phyloP scores from a whole-genome alignment of 2,888 invertebrate species.

The Sarcophaga rosellei region DNA sequence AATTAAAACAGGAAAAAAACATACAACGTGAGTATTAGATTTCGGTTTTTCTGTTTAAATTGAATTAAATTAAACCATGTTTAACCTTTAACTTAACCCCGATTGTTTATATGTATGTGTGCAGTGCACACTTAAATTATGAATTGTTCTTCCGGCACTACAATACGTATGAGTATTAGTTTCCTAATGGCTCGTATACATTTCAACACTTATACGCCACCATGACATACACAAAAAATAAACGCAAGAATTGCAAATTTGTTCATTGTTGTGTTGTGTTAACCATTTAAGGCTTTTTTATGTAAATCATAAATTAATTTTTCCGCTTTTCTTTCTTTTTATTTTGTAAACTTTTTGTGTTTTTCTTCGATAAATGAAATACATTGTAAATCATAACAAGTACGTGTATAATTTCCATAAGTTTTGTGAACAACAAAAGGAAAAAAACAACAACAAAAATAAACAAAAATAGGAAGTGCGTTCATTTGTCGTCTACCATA shows the following conservation, averaged over 20 bases:
- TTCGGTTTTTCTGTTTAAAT: no score
- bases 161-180: neutral
- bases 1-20: no score
- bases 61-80: neutral
- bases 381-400: conserved; percentile 8
- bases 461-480: conserved; percentile 14
- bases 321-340: neutral
- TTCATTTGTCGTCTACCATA: conserved; percentile 19
- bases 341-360: neutral
- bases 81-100: neutral
- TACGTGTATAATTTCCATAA: conserved; percentile 52
- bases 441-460: neutral
- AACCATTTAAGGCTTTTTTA: neutral
- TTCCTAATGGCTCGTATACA: neutral
- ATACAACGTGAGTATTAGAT: no score
- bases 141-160: neutral
- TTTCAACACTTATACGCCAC: neutral
- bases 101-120: neutral
- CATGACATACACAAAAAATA: neutral
- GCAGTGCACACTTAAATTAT: neutral
- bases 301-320: neutral
- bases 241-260: neutral
- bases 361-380: neutral
- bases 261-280: neutral
- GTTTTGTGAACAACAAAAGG: conserved; percentile 24